A percentile compares a stretch with the other conserved stretches of the same genome.
Evolutionary conservation across 1,140 invertebrate genomes (phyloP).

Genomic region (Oedothorax gibbosus): DNA sequence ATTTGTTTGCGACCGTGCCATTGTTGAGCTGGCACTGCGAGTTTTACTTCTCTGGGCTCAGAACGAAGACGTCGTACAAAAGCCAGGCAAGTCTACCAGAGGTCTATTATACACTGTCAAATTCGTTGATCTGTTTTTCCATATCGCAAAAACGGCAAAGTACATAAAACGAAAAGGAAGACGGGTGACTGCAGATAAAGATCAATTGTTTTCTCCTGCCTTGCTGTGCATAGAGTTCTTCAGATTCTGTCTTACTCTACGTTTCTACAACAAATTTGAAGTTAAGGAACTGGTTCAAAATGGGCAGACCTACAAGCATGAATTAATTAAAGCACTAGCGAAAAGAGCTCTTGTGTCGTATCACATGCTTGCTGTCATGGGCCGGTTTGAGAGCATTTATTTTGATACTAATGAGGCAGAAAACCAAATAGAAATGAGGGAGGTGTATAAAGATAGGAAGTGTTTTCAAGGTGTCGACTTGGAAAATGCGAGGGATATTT

Average conservation of each 20-base stretch:
- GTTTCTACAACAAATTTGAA: conserved; percentile 40
- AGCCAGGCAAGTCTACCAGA: neutral
- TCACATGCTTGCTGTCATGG: conserved; percentile 34
- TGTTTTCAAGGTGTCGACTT: neutral
- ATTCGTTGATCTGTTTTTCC: conserved; percentile 18
- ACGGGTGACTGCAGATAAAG: neutral
- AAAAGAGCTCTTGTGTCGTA: conserved; percentile 29
- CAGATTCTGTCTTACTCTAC: conserved; percentile 26
- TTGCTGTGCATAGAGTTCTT: conserved; percentile 40
- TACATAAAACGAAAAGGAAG: neutral
- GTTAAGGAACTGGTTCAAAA: neutral
- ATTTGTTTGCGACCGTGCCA: conserved; percentile 1
- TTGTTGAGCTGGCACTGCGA: conserved; percentile 9
- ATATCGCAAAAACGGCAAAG: conserved; percentile 6
- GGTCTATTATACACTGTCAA: neutral
- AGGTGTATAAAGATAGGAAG: conserved; percentile 21
- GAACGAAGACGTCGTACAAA: conserved; percentile 16
- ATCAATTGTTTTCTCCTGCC: conserved; percentile 10
- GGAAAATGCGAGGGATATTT: neutral
- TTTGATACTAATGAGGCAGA: neutral
- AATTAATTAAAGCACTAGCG: conserved; percentile 1
- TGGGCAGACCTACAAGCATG: conserved; percentile 11
- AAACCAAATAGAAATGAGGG: conserved; percentile 31
- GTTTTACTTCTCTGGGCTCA: conserved; percentile 49
- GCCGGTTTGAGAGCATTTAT: conserved; percentile 5